Percentiles rank a stretch among this genome's conserved stretches.
phyloP scores from a whole-genome alignment of 1,140 invertebrate genomes.

The Ctenoplectra terminalis region DNA sequence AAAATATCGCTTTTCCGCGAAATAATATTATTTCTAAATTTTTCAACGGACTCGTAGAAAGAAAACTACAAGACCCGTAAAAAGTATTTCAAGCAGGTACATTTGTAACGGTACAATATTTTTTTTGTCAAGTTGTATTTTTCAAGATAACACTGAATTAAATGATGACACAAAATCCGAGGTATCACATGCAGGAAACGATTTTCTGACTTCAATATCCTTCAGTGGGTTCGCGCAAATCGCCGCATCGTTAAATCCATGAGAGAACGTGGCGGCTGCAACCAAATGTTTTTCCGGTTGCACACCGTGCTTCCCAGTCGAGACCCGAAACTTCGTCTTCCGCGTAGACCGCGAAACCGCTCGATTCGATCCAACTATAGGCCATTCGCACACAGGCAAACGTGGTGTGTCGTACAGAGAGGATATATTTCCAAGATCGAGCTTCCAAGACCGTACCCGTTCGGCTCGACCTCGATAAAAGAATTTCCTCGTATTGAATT shows the following conservation, averaged over 20 bases:
- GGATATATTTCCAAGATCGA: slow-evolving; percentile 24
- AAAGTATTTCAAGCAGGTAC: too few species aligned
- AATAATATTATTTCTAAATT: too few species aligned
- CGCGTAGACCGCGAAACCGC: slow-evolving; percentile 38
- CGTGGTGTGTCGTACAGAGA: too few species aligned
- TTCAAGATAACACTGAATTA: background rate
- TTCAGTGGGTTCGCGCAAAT: background rate
- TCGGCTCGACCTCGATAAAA: background rate
- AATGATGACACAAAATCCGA: background rate
- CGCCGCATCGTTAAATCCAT: background rate
- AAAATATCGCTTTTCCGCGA: too few species aligned
- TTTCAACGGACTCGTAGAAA: too few species aligned
- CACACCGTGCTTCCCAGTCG: background rate
- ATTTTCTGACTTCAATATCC: background rate
- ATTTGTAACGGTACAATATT: too few species aligned
- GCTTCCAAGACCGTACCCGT: background rate
- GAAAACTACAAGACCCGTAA: too few species aligned
- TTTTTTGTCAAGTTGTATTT: too few species aligned
- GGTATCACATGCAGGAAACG: background rate
- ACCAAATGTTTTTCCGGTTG: slow-evolving; percentile 45
- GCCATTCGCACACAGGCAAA: background rate
- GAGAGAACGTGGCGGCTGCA: background rate
- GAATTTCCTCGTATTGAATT: slow-evolving; percentile 13
- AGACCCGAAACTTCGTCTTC: slow-evolving; percentile 36
- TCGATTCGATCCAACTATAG: slow-evolving; percentile 34